Base-by-base conservation (phyloP, 2,797 vertebrate genomes). In the Dendrocincla tyrannina region DNA sequence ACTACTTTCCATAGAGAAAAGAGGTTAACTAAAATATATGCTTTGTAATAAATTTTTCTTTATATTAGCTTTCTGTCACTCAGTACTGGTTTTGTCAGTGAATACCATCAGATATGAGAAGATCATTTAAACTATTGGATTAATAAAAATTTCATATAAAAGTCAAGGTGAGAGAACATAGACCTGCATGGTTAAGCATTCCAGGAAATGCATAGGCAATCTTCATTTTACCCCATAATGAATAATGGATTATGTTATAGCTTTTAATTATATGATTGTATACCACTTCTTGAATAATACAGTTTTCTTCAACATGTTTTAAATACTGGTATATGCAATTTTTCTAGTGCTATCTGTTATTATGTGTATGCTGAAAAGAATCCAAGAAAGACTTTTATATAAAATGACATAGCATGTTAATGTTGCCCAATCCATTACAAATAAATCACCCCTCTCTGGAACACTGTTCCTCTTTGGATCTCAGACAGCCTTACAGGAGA, bases 1-100 rank as follows among this genome's bases (percentile, higher is more conserved):
- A 91, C 84, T 90, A 70, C 44, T 86, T 88, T 86, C 27, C n/a
- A 64, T 82, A 90, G 52, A 86, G 32, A 86, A 83, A 64, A 83
- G 32, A 41, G 8, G 5, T 13, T 62, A 81, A 28, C 7, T 85
- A 87, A 75, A 72, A 80, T 6, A 64, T 25, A 25, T 6, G 5
- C 46, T 93, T 81, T 53, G 28, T 46, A 60, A 84, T 67, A 59
- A 6, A 3, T 56, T 46, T 60, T 74, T 44, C 14, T 82, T 58
- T 35, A 20, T 66, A 35, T 59, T 72, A 13, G 18, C 30, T 89
- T 11, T 70, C 30, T 52, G 5, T 73, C 56, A 49, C 19, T 88
- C 41, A 58, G 9, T 50, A 39, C 13, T 53, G 19, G 2, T 76
- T 94, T 81, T 76, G 19, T 66, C 33, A 64, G 52, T 79, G 55